Evolutionary conservation across 2,797 vertebrate species (phyloP).

Genomic region (Gambelia wislizenii): DNA sequence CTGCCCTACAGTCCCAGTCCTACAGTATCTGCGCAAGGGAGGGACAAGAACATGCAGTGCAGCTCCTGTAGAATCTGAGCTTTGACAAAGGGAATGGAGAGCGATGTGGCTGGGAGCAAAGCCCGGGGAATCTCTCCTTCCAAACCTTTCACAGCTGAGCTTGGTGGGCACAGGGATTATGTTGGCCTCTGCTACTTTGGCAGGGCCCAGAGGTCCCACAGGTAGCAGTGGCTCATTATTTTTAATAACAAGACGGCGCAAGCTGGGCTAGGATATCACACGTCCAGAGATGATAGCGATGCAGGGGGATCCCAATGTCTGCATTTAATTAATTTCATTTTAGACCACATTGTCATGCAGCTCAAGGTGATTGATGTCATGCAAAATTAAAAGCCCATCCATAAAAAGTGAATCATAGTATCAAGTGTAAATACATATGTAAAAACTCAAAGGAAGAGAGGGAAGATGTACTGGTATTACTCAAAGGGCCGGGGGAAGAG

Average conservation of each 20-base stretch:
- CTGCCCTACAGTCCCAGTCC: too few relatives aligned
- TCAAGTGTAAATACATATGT: background rate
- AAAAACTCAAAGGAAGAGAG: background rate
- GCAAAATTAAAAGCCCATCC: background rate
- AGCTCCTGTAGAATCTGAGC: background rate
- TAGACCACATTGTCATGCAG: background rate
- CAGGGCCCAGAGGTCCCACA: background rate
- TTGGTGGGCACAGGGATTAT: background rate
- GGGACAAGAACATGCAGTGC: background rate
- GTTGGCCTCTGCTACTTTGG: background rate
- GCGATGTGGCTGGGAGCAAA: background rate
- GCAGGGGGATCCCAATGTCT: background rate
- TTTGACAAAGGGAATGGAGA: background rate
- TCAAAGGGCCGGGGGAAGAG: background rate
- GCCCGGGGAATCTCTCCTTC: background rate
- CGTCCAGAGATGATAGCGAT: background rate
- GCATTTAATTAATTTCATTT: background rate
- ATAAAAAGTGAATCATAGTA: background rate
- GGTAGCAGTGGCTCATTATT: background rate
- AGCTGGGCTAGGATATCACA: background rate
- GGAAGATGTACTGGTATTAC: too few relatives aligned
- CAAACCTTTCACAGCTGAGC: background rate
- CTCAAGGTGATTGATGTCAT: background rate
- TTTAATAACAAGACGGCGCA: background rate
- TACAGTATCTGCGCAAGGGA: background rate